phyloP scores from a whole-genome alignment of 2,113 vertebrate species.

The Trinectes maculatus region DNA sequence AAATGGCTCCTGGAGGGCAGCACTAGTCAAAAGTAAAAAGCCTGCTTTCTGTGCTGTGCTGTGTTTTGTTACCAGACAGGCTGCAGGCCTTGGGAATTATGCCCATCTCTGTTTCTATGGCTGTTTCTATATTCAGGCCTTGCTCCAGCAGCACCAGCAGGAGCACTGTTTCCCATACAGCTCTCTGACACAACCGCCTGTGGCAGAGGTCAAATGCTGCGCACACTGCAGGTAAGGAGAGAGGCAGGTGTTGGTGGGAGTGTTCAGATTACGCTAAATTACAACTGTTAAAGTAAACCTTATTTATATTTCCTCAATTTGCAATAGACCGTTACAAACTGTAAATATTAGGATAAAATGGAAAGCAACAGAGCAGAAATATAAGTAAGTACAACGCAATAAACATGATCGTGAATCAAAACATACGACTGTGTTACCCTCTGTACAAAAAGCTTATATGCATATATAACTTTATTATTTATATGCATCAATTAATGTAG shows the following conservation, averaged over 20 bases:
- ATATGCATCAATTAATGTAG: too few species aligned
- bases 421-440: too few species aligned
- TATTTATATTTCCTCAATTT: too few species aligned
- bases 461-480: too few species aligned
- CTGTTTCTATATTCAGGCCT: slow-evolving; percentile 35
- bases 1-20: slow-evolving; percentile 30
- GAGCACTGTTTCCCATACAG: slow-evolving; percentile 53
- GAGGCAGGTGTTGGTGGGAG: slow-evolving; percentile 33
- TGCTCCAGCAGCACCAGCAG: slow-evolving; percentile 40
- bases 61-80: slow-evolving; percentile 41
- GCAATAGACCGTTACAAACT: too few species aligned
- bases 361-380: too few species aligned
- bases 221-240: slow-evolving; percentile 12
- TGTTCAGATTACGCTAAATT: slow-evolving; percentile 6
- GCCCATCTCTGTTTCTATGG: slow-evolving; percentile 29
- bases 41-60: slow-evolving; percentile 3
- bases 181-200: slow-evolving; percentile 19
- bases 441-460: too few species aligned
- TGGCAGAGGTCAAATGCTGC: slow-evolving; percentile 6
- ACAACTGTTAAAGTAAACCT: not conserved
- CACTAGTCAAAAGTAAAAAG: slow-evolving; percentile 37
- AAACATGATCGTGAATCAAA: too few species aligned
- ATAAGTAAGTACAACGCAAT: too few species aligned
- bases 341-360: too few species aligned
- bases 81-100: slow-evolving; percentile 39